Conservation (phyloP, 2,888 invertebrate species). For the Agrilus biguttatus region DNA sequence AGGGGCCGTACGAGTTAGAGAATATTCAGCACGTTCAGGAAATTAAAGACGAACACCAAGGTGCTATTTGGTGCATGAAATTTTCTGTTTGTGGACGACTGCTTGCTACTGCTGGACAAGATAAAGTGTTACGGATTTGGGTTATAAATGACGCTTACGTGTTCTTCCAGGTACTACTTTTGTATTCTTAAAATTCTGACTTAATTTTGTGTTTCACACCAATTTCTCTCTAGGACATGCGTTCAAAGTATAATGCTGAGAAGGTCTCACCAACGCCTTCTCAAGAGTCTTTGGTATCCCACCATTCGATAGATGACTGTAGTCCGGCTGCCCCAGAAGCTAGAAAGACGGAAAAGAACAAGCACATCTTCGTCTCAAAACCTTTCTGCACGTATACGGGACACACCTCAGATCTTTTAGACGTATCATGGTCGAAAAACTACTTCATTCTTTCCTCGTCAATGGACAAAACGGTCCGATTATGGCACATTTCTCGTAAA, state of each 20-base stretch:
- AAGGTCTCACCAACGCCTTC: slow-evolving; percentile 88
- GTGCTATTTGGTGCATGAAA: slow-evolving; percentile 98
- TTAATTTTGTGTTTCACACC: no score
- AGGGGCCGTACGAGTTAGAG: slow-evolving; percentile 92
- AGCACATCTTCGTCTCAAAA: slow-evolving; percentile 67
- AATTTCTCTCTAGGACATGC: slow-evolving; percentile 56
- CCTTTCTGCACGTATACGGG: slow-evolving; percentile 90
- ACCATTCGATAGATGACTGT: slow-evolving; percentile 51
- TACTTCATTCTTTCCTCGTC: slow-evolving; percentile 95
- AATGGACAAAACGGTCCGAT: slow-evolving; percentile 94
- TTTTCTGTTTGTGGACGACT: slow-evolving; percentile 92
- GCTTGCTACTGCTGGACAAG: slow-evolving; percentile 94
- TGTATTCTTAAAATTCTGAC: slow-evolving; percentile 4
- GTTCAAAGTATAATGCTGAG: slow-evolving; percentile 86
- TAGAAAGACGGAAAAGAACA: slow-evolving; percentile 44
- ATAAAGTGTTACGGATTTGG: slow-evolving; percentile 88
- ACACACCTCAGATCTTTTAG: slow-evolving; percentile 90
- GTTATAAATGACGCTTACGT: slow-evolving; percentile 78
- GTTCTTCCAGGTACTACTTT: slow-evolving; percentile 30
- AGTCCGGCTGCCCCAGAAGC: slow-evolving; percentile 42
- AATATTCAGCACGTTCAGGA: slow-evolving; percentile 84
- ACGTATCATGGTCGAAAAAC: slow-evolving; percentile 98
- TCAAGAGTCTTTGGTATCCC: slow-evolving; percentile 77
- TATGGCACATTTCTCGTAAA: slow-evolving; percentile 95
- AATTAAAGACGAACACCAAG: slow-evolving; percentile 47